Conservation (phyloP, 1,140 invertebrate genomes). For the Pseudachorutes palmiensis region DNA sequence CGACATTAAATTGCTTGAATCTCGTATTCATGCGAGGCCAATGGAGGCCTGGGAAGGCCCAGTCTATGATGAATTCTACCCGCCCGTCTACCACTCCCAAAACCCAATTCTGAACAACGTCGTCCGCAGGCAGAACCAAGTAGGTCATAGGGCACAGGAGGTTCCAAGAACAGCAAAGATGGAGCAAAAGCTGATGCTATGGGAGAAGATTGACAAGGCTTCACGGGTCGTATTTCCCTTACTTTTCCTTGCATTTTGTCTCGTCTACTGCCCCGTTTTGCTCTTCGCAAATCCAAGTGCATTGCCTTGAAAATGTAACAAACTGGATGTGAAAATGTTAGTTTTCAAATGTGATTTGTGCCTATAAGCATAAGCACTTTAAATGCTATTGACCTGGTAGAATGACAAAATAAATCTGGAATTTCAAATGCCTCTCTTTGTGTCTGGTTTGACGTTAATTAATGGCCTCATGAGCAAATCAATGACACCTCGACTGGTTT, state of each 20-base stretch:
- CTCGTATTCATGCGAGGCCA: neutral
- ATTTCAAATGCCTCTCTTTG: no score
- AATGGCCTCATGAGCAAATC: no score
- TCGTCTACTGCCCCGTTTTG: slow-evolving; percentile 11
- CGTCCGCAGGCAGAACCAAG: neutral
- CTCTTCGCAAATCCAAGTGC: slow-evolving; percentile 2
- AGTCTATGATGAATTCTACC: neutral
- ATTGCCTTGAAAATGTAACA: no score
- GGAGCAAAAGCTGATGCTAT: slow-evolving; percentile 49
- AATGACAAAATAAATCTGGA: no score
- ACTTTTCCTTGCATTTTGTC: slow-evolving; percentile 3
- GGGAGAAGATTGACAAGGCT: neutral
- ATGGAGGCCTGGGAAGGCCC: neutral
- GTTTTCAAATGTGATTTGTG: no score
- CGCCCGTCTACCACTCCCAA: neutral
- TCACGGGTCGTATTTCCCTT: slow-evolving; percentile 11
- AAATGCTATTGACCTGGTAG: no score
- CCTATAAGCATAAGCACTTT: no score
- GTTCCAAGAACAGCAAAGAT: slow-evolving; percentile 43
- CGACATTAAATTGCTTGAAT: neutral
- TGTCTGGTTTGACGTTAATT: no score
- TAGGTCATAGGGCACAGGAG: neutral
- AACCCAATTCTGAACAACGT: neutral
- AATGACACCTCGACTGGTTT: no score
- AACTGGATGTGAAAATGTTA: no score